Base-by-base conservation (phyloP, 2,113 vertebrate genomes). In the Pongo abelii region DNA sequence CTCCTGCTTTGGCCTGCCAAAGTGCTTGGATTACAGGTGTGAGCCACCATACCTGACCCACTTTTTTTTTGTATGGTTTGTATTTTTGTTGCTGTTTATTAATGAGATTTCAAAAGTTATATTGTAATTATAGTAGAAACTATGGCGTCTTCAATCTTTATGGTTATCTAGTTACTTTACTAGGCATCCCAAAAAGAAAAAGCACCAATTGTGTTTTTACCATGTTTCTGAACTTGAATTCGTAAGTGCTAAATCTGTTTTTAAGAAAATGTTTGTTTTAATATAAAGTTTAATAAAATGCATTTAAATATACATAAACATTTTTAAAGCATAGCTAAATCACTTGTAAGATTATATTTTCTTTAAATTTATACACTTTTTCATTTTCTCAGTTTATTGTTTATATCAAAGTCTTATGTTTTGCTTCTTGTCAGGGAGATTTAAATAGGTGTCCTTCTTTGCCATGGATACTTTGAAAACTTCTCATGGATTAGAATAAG, bases 61-160 rank as follows among this genome's bases (percentile, higher is more conserved):
- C 61, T 64, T 64, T 64, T 61, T 61, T 57, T 11, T 59, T 61
- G 25, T 55, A 40, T 32, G 12, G 35, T 79, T 38, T 57, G 9
- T 96, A 16, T 86, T 86, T 91, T 91, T 96, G 50, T 89, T 80
- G 30, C 48, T 74, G 2, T 70, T 93, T 67, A 64, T 88, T 22
- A 85, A 13, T n/a, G 43, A 18, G 20, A 52, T 75, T 75, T 87
- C 79, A 30, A 32, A 64, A 32, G 61, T 32, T 64, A 64, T 12
- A 30, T 5, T 64, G 61, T 13, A 64, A n/a, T 25, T 50, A 1
- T 55, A 95, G 14, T 74, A 20, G 50, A 95, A 80, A 40, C 27
- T 61, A 25, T 83, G 48, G 46, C 8, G 40, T 59, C 79, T 86
- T 84, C 23, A 69, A 1, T 69, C 16, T 77, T 77, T 77, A n/a